A percentile compares a stretch with the other conserved stretches of the same genome.
Evolutionary conservation across 1,140 invertebrate genomes (phyloP).

Genomic region (Mactra quadrangularis): DNA sequence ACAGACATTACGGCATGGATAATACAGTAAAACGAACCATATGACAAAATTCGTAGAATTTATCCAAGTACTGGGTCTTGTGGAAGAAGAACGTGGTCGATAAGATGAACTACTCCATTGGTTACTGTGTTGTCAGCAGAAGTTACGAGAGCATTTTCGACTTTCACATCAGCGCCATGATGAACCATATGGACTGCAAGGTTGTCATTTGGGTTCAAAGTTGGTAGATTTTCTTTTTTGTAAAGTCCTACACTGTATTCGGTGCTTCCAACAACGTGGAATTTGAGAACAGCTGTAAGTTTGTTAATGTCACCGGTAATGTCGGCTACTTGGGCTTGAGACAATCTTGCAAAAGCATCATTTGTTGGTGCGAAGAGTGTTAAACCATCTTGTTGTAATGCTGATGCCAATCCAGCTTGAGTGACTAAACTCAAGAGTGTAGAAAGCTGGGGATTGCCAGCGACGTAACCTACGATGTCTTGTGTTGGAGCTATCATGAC

Average conservation of each 20-base stretch:
- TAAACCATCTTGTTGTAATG: slow-evolving; percentile 26
- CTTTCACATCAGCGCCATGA: slow-evolving; percentile 1
- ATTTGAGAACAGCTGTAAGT: slow-evolving; percentile 7
- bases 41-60: no score
- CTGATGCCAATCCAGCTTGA: slow-evolving; percentile 28
- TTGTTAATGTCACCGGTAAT: background rate
- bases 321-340: background rate
- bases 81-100: slow-evolving; percentile 27
- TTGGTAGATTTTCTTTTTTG: slow-evolving; percentile 11
- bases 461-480: slow-evolving; percentile 40
- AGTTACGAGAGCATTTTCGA: slow-evolving; percentile 20
- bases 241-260: slow-evolving; percentile 19
- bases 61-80: slow-evolving; percentile 19
- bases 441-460: slow-evolving; percentile 25
- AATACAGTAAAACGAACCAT: no score
- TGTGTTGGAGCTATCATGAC: slow-evolving; percentile 49
- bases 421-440: slow-evolving; percentile 33
- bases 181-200: slow-evolving; percentile 22
- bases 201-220: slow-evolving; percentile 3
- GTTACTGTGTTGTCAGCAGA: background rate
- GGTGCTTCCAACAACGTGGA: slow-evolving; percentile 12
- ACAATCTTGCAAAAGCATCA: no score
- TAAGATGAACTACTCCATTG: slow-evolving; percentile 28
- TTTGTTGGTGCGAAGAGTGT: slow-evolving; percentile 94
- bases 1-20: no score